phyloP scores from a whole-genome alignment of 1,140 invertebrate species.

The Tribolium madens region DNA sequence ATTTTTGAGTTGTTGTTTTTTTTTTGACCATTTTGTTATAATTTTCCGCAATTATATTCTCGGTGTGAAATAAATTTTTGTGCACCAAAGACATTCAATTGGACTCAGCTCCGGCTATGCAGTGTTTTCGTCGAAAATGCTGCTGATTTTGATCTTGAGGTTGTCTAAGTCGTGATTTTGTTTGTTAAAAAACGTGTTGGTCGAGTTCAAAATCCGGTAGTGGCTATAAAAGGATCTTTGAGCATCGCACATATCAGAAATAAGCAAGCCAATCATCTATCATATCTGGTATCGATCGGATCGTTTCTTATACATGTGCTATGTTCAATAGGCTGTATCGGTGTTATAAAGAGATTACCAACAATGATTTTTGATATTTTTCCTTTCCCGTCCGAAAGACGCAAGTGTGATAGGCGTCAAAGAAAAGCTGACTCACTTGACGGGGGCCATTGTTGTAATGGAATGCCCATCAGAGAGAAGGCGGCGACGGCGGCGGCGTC shows the following conservation, averaged over 20 bases:
- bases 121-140: too few species aligned
- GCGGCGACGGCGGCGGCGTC: constrained; percentile 24
- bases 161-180: too few species aligned
- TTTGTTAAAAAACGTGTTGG: neutral
- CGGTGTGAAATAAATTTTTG: too few species aligned
- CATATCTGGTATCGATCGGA: constrained; percentile 1
- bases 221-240: neutral
- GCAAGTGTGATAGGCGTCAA: constrained; percentile 29
- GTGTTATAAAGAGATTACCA: constrained; percentile 39
- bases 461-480: constrained; percentile 15
- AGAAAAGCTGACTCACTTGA: constrained; percentile 28
- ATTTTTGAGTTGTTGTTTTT: too few species aligned
- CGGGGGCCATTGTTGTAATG: constrained; percentile 23
- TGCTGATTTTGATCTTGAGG: too few species aligned
- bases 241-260: neutral
- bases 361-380: constrained; percentile 32
- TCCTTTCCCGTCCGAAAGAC: neutral
- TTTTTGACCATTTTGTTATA: neutral
- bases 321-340: constrained; percentile 31
- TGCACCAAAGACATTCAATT: too few species aligned
- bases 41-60: neutral
- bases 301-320: constrained; percentile 12
- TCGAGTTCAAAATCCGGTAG: constrained; percentile 19
- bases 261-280: neutral
- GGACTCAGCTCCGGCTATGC: too few species aligned